Evolutionary conservation across 1,140 invertebrate genomes (phyloP).

Genomic region (Camponotus pennsylvanicus): DNA sequence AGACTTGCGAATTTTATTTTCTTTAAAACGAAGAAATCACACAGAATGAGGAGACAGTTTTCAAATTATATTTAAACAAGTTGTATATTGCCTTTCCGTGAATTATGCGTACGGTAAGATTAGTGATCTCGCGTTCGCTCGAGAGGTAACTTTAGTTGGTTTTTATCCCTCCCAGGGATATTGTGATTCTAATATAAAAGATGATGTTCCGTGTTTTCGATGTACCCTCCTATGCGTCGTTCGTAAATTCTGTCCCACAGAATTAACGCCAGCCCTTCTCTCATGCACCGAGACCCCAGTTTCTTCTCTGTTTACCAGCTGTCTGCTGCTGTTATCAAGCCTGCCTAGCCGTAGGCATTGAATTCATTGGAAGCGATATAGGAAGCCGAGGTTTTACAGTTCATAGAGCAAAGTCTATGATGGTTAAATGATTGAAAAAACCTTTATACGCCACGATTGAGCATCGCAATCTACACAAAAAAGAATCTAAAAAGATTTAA

Average conservation of each 20-base stretch:
- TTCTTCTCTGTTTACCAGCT: constrained; percentile 57
- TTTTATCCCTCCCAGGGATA: constrained; percentile 29
- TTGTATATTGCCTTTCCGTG: no score
- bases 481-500: background rate
- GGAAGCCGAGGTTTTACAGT: constrained; percentile 35
- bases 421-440: constrained; percentile 41
- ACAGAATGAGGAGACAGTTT: no score
- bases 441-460: background rate
- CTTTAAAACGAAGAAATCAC: no score
- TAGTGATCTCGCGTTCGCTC: background rate
- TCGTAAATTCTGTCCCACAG: constrained; percentile 35
- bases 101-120: no score
- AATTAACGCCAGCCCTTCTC: constrained; percentile 49
- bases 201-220: constrained; percentile 18
- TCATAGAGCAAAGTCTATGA: constrained; percentile 14
- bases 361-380: constrained; percentile 50
- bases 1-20: no score
- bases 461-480: background rate
- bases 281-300: constrained; percentile 34
- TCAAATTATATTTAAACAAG: no score
- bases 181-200: constrained; percentile 35
- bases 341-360: constrained; percentile 52
- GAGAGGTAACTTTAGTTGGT: constrained; percentile 1
- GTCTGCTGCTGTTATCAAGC: constrained; percentile 53
- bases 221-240: constrained; percentile 8